These are phyloP conservation scores for Salvelinus alpinus DNA, from an alignment of 2,113 vertebrate genomes.

Conservation along the genomic window DNA sequence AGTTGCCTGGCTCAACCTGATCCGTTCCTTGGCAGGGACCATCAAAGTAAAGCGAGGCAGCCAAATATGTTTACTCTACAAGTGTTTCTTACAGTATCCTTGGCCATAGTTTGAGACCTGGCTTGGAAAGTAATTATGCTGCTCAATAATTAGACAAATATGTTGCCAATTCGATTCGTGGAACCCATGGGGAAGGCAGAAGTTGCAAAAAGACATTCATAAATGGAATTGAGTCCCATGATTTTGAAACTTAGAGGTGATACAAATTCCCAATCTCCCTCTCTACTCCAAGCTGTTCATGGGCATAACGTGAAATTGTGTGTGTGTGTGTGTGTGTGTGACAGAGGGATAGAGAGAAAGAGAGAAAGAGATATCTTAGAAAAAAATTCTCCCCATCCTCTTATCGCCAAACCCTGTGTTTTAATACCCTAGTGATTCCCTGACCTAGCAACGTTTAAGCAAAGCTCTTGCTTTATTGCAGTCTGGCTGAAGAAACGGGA, in stretches of 20 bases:
- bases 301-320: background rate
- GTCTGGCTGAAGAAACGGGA: conserved; percentile 28
- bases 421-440: conserved; percentile 24
- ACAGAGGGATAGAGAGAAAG: background rate
- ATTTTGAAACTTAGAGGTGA: conserved; percentile 28
- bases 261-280: conserved; percentile 22
- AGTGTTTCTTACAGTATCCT: background rate
- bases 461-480: conserved; percentile 26
- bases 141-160: background rate
- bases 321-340: background rate
- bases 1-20: conserved; percentile 11
- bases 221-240: conserved; percentile 21
- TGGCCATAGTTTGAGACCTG: background rate
- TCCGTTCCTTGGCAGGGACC: background rate
- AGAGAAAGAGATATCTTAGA: conserved; percentile 6
- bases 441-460: conserved; percentile 32
- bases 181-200: background rate
- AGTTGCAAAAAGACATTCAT: background rate
- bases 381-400: conserved; percentile 27
- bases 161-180: background rate
- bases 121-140: background rate
- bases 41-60: background rate
- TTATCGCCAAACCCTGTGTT: conserved; percentile 41
- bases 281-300: conserved; percentile 25
- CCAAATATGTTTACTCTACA: background rate